phyloP scores from a whole-genome alignment of 2,888 invertebrate species.

The Drosophila prostipennis region DNA sequence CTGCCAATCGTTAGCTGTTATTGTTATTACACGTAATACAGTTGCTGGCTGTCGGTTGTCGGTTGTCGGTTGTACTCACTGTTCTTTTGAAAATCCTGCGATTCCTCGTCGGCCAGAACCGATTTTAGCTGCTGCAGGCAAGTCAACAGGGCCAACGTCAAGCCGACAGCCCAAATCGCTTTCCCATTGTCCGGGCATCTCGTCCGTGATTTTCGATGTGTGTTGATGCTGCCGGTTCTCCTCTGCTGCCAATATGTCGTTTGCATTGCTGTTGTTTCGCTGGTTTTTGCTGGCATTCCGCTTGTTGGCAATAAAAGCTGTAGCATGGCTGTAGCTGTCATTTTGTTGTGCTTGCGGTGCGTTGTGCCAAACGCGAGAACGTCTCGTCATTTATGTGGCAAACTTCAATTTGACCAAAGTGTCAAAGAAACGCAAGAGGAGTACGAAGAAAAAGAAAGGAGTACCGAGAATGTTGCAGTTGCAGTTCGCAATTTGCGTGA shows the following conservation, averaged over 20 bases:
- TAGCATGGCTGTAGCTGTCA: slow-evolving; percentile 69
- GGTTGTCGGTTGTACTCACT: slow-evolving; percentile 83
- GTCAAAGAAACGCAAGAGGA: slow-evolving; percentile 48
- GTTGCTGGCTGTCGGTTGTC: too few relatives aligned
- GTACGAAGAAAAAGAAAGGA: slow-evolving; percentile 24
- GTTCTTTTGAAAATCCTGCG: slow-evolving; percentile 85
- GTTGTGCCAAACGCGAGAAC: slow-evolving; percentile 60
- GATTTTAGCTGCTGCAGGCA: slow-evolving; percentile 49
- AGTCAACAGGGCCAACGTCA: slow-evolving; percentile 51
- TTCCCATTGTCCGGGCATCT: slow-evolving; percentile 52
- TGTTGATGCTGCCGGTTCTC: slow-evolving; percentile 36
- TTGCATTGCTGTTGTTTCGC: slow-evolving; percentile 38
- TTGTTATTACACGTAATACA: slow-evolving; percentile 21
- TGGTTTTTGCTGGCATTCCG: slow-evolving; percentile 33
- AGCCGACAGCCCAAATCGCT: slow-evolving; percentile 61
- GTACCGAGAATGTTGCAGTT: slow-evolving; percentile 14
- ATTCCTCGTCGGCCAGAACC: slow-evolving; percentile 80
- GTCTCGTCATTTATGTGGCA: slow-evolving; percentile 76
- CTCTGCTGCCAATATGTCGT: slow-evolving; percentile 15
- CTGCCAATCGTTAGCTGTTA: slow-evolving; percentile 38
- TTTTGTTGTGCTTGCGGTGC: slow-evolving; percentile 59
- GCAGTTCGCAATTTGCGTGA: neutral
- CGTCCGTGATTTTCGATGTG: slow-evolving; percentile 68
- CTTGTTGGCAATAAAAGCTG: slow-evolving; percentile 63
- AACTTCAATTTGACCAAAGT: slow-evolving; percentile 54